phyloP scores from a whole-genome alignment of 2,888 invertebrate species.

The Theretra japonica region DNA sequence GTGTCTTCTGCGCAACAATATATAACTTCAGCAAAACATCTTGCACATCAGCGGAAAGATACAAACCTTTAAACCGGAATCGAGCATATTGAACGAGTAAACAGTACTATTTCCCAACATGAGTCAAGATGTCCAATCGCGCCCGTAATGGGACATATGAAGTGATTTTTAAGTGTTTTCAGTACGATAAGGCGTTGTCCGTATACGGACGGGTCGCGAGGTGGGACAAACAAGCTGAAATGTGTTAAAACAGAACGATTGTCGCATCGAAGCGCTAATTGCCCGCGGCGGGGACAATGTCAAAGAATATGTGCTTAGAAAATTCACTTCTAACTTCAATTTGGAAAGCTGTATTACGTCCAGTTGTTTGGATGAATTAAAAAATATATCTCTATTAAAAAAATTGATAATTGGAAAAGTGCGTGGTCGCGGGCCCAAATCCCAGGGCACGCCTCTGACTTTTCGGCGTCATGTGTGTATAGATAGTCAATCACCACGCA shows the following conservation, averaged over 20 bases:
- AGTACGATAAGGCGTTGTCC: background rate
- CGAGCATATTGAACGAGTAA: background rate
- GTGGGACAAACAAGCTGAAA: background rate
- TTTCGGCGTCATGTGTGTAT: too few species aligned
- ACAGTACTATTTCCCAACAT: background rate
- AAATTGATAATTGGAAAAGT: too few species aligned
- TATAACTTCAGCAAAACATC: background rate
- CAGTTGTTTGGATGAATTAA: background rate
- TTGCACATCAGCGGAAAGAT: background rate
- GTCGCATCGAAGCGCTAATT: slow-evolving; percentile 3
- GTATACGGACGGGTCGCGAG: background rate
- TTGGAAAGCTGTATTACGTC: background rate
- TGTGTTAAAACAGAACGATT: slow-evolving; percentile 20
- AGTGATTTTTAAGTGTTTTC: background rate
- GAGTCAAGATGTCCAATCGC: background rate
- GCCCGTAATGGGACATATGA: background rate
- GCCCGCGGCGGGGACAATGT: background rate
- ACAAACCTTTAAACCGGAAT: background rate
- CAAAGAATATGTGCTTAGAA: slow-evolving; percentile 6
- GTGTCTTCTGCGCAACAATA: too few species aligned
- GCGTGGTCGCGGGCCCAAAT: too few species aligned
- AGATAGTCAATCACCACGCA: too few species aligned
- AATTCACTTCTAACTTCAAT: background rate
- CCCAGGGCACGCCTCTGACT: too few species aligned
- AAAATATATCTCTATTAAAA: too few species aligned